Percentiles rank a stretch among this genome's conserved stretches.
Conservation (phyloP, 2,888 invertebrate species). For the Psylliodes chrysocephalus region DNA sequence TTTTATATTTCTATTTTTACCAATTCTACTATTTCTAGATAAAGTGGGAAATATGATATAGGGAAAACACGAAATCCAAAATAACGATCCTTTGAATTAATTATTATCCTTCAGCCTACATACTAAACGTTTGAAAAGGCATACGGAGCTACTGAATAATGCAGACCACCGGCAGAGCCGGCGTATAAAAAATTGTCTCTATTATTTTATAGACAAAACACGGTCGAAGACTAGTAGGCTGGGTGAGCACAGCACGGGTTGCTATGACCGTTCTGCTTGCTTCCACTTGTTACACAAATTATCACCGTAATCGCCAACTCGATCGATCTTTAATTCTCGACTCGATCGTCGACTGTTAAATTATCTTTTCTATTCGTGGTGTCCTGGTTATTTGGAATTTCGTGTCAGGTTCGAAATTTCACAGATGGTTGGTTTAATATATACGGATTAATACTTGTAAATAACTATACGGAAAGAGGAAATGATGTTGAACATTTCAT, state of each 20-base stretch:
- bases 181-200: conserved; percentile 36
- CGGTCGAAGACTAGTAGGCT: conserved; percentile 21
- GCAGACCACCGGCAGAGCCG: conserved; percentile 35
- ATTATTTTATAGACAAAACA: conserved; percentile 39
- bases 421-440: conserved; percentile 18
- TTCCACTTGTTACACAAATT: conserved; percentile 23
- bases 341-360: conserved; percentile 7
- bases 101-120: neutral
- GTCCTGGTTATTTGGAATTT: conserved; percentile 14
- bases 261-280: neutral
- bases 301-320: conserved; percentile 11
- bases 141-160: conserved; percentile 36
- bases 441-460: no score
- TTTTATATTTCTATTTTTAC: no score
- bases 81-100: no score
- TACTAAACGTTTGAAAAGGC: neutral
- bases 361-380: no score
- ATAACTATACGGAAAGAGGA: no score
- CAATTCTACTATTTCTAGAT: no score
- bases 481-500: no score
- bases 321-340: conserved; percentile 4
- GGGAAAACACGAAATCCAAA: no score
- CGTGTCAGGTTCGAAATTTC: conserved; percentile 15
- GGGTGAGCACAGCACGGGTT: neutral
- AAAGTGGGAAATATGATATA: no score